Evolutionary conservation across 1,140 invertebrate species (phyloP), one percentile per base, ranked within the genome.

Genomic region (Aphis gossypii): DNA sequence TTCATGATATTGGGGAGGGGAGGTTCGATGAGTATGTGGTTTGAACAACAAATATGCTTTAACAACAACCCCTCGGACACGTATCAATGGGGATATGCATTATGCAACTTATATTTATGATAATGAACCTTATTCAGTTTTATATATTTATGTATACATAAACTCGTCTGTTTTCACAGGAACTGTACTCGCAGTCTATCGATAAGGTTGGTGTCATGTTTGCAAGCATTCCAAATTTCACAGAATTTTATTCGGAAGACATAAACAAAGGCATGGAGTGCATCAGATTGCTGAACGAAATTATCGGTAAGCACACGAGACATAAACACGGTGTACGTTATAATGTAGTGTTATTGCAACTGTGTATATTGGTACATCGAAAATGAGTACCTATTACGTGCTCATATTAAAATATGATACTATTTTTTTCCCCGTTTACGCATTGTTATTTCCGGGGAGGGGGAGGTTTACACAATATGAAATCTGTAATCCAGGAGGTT

Each of bases 221-320:
- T 95, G 99, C 99, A 20, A 99, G 98, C 82, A 99, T 99, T 94
- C 98, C 99, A 6, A 99, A 99, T 96, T 99, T 99, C 95, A 99
- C 98, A 60, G 98, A 99, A 95, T 99, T 99, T 95, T 99, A 99
- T 96, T 99, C 98, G 2, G 99, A 99, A 95, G 98, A 99, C 95
- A 97, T 99, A 86, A 99, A 98, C 95, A 98, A 99, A 95, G 99
- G 99, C 83, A 97, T 99, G 95, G 99, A 99, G 95, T 99, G 99
- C 96, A 99, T 99, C 95, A 96, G 99, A 93, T 96, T 99, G 56
- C 96, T 99, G 38, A 99, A 99, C 96, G 99, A 99, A 96, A 99
- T 99, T 94, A 99, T 99, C 94, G 98, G 97, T 98, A 96, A 95
- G 94, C 14, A 5, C 23, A 1, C 8, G 35, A 41, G 20, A 6